Conservation (phyloP, 2,113 vertebrate species). For the Gavialis gangeticus region DNA sequence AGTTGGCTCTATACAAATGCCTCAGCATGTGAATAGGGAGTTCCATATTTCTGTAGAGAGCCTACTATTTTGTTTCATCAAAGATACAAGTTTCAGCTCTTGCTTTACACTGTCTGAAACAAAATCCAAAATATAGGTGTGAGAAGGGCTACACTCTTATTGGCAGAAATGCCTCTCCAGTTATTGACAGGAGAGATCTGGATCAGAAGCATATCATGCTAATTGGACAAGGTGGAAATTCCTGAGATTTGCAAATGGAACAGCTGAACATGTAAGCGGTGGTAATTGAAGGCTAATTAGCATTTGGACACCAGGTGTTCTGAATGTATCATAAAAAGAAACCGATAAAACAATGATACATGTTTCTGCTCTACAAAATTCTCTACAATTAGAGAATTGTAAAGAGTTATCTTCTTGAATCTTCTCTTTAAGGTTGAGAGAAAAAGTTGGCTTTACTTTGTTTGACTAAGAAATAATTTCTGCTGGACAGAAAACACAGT, state of each 20-base stretch:
- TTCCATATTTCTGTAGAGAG: background rate
- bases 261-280: background rate
- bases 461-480: background rate
- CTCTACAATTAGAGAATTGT: background rate
- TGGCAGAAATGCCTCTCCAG: background rate
- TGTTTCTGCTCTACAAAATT: background rate
- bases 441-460: background rate
- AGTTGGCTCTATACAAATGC: background rate
- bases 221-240: slow-evolving; percentile 5
- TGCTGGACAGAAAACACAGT: background rate
- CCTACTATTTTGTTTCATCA: background rate
- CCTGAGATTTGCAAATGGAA: background rate
- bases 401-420: background rate
- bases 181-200: background rate
- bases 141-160: background rate
- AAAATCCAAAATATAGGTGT: background rate
- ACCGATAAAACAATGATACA: background rate
- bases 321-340: background rate
- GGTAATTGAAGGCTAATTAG: slow-evolving; percentile 17
- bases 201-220: background rate
- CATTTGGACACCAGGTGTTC: background rate
- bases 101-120: background rate
- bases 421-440: background rate
- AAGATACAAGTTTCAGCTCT: background rate
- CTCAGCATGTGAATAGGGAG: rapidly evolving